Evolutionary conservation across 2,797 vertebrate species (phyloP).

Genomic region (Gymnoscopelus braueri): DNA sequence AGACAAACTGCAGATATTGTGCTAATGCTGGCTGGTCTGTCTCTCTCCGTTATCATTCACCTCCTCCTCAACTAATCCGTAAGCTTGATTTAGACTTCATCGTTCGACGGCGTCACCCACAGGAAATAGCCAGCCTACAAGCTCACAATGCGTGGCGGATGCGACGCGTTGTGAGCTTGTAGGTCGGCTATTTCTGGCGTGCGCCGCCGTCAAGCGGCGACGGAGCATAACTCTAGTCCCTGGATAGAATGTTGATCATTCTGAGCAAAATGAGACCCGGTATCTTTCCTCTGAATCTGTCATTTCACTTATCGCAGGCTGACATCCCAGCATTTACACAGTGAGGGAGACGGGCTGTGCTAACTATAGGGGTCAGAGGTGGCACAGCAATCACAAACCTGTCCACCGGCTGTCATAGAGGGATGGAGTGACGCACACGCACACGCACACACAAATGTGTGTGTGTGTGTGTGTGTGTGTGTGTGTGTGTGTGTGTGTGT

Average conservation of each 20-base stretch:
- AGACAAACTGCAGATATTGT: conserved; percentile 57
- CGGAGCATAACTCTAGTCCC: not conserved
- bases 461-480: conserved; percentile 7
- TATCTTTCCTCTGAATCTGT: conserved; percentile 52
- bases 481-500: conserved; percentile 9
- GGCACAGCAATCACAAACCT: conserved; percentile 60
- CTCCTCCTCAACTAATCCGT: conserved; percentile 15
- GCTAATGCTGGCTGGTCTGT: conserved; percentile 33
- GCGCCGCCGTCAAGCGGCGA: too few relatives aligned
- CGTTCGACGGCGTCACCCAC: too few relatives aligned
- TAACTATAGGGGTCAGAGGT: conserved; percentile 45
- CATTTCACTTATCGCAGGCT: conserved; percentile 50
- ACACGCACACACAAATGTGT: not conserved
- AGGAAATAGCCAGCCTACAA: too few relatives aligned
- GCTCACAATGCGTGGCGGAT: too few relatives aligned
- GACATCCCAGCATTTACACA: conserved; percentile 52
- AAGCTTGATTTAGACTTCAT: too few relatives aligned
- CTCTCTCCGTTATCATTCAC: conserved; percentile 26
- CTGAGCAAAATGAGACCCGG: conserved; percentile 35
- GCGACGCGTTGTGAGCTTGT: too few relatives aligned
- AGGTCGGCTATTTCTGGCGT: too few relatives aligned
- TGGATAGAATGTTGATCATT: conserved; percentile 52
- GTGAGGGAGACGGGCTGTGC: conserved; percentile 42
- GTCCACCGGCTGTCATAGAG: conserved; percentile 56
- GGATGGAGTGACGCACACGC: conserved; percentile 30